Percentiles rank a stretch among this genome's conserved stretches.
Evolutionary conservation across 1,140 invertebrate genomes (phyloP).

Genomic region (Drosophila repleta): DNA sequence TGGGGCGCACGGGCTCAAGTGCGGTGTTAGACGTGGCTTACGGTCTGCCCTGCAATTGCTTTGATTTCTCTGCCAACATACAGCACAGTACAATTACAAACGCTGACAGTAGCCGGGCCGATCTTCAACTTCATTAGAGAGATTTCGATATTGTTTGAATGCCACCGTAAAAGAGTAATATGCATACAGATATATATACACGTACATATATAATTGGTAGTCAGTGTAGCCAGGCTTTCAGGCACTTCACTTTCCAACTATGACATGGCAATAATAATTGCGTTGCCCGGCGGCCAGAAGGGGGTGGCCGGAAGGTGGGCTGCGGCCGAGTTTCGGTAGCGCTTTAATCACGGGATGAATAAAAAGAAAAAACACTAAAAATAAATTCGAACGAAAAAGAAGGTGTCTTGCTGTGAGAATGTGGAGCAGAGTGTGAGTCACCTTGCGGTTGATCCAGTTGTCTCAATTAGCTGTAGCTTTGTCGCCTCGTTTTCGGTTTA

Average conservation of each 20-base stretch:
- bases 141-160: constrained; percentile 82
- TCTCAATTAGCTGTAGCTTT: constrained; percentile 70
- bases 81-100: constrained; percentile 60
- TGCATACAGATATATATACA: constrained; percentile 45
- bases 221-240: constrained; percentile 33
- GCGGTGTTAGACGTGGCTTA: constrained; percentile 31
- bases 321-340: constrained; percentile 60
- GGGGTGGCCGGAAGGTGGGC: constrained; percentile 1
- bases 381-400: constrained; percentile 5
- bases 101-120: constrained; percentile 77
- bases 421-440: constrained; percentile 67
- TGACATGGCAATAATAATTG: constrained; percentile 82
- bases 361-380: not conserved
- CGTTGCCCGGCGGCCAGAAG: constrained; percentile 13
- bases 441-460: constrained; percentile 48
- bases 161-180: constrained; percentile 65
- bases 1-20: constrained; percentile 40
- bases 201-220: constrained; percentile 38
- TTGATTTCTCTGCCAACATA: constrained; percentile 42
- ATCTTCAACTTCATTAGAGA: constrained; percentile 84
- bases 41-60: constrained; percentile 47
- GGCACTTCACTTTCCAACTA: constrained; percentile 81
- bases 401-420: constrained; percentile 34
- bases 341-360: constrained; percentile 30
- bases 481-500: constrained; percentile 60